Evolutionary conservation across 2,888 invertebrate genomes (phyloP), one percentile per base, ranked within the genome.

Genomic region (Sphinx pinastri): DNA sequence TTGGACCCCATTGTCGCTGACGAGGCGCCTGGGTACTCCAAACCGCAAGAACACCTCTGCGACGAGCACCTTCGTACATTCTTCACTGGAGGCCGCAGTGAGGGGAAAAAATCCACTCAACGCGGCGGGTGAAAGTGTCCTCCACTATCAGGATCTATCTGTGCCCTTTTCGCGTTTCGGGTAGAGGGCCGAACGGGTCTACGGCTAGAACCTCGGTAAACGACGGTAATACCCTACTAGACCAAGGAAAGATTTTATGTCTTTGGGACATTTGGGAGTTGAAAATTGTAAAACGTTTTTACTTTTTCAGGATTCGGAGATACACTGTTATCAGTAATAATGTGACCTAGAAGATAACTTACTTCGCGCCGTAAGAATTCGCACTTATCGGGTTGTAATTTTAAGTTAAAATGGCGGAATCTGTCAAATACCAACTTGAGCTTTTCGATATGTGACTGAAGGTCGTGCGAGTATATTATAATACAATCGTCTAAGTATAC

Each of bases 301-400:
- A 70, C 68, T 51, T 71, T 71, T 47, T 72, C 66, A 7, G 68
- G 68, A 19, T 72, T 68, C 6, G 72, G 72, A 54, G 47, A 66
- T 16, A 72, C 19, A 0, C 72, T 70, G 13, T 70, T 25, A 31
- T 72, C 58, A 0, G 70, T 71, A 31, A 71, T 68, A 10, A 70
- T 31, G 45, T 71, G 71, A 12, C 71, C 69, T 7, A 71, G 45
- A n/a, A n/a, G n/a, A n/a, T 69, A 71, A 3, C 25, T 13, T 10
- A 71, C 63, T 59, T 71, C 59, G 5, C 38, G 16, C 51, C 67
- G 16, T 6, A 71, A n/a, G 45, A 71, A 71, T 38, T 71, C 69
- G 10, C 67, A 71, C 59, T 71, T 71, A 38, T 71, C 69, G 16
- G 67, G 58, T 54, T 67, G 67, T 14, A 71, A 19, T 67, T 71